Conservation (phyloP, 2,113 vertebrate species). For the Coracopsis vasa region DNA sequence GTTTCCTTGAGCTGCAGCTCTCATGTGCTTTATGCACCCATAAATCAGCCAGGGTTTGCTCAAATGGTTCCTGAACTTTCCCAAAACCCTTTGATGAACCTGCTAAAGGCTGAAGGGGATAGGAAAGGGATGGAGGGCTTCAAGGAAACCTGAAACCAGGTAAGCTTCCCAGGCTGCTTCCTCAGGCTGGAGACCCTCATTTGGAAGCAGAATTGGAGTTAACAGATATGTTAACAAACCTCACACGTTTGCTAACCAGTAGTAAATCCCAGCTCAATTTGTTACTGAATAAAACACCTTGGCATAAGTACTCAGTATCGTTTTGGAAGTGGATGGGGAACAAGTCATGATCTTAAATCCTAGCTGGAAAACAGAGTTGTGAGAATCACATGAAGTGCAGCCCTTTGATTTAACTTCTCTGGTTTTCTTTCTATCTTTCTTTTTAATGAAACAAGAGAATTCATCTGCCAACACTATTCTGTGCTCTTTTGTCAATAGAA, state of each 20-base stretch:
- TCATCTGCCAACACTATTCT: conserved; percentile 74
- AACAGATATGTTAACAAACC: not conserved
- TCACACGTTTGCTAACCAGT: not conserved
- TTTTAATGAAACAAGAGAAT: conserved; percentile 60
- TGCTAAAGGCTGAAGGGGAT: not conserved
- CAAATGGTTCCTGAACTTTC: conserved; percentile 7
- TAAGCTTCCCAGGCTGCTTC: not conserved
- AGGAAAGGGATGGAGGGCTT: not conserved
- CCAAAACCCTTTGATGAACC: conserved; percentile 50
- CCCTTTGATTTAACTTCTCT: not conserved
- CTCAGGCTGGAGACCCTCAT: not conserved
- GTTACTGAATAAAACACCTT: not conserved
- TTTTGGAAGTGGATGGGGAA: not conserved
- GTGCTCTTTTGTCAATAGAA: conserved; percentile 79
- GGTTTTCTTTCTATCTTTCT: not conserved
- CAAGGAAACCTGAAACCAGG: conserved; percentile 22
- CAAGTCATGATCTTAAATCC: not conserved
- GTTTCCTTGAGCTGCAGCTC: not conserved
- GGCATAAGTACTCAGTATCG: not conserved
- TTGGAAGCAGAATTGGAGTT: not conserved
- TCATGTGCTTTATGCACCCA: not conserved
- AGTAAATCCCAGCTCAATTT: not conserved
- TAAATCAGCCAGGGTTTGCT: not conserved
- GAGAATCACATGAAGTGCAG: not conserved
- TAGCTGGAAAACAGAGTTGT: not conserved